These are phyloP conservation scores for Drosophila kanapiae DNA, from an alignment of 1,140 invertebrate species.

Conservation along the genomic window DNA sequence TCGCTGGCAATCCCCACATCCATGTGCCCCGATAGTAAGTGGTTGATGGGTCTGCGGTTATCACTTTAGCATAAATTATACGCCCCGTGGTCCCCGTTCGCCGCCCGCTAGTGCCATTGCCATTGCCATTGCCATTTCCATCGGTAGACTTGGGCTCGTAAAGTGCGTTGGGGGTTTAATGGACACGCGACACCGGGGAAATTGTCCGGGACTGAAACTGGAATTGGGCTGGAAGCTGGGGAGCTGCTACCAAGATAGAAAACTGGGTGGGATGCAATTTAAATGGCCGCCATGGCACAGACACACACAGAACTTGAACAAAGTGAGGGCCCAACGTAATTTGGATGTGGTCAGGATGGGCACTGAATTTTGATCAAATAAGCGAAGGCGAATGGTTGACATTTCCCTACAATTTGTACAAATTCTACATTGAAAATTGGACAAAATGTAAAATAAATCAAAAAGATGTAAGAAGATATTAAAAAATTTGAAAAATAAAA, in stretches of 20 bases:
- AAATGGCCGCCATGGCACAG: conserved; percentile 16
- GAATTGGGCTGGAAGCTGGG: neutral
- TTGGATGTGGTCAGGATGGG: conserved; percentile 2
- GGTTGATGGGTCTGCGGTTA: conserved; percentile 38
- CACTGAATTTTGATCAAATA: conserved; percentile 1
- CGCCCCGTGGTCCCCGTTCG: conserved; percentile 10
- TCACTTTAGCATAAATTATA: conserved; percentile 62
- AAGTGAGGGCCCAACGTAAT: conserved; percentile 18
- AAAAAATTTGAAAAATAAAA: neutral
- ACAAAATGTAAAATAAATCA: neutral
- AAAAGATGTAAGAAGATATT: rapidly evolving
- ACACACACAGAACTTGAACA: neutral
- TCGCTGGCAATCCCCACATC: conserved; percentile 3
- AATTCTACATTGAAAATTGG: neutral
- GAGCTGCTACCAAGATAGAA: neutral
- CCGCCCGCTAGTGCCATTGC: neutral
- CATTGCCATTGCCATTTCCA: neutral
- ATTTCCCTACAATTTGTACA: neutral
- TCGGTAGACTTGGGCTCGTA: conserved; percentile 30
- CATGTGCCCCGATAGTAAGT: conserved; percentile 33
- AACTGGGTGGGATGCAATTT: conserved; percentile 27
- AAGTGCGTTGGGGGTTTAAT: conserved; percentile 57
- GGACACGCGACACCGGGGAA: conserved; percentile 32
- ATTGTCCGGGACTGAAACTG: conserved; percentile 2
- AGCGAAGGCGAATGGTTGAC: no score